Percentiles rank a stretch among this genome's conserved stretches.
phyloP scores from a whole-genome alignment of 2,888 invertebrate genomes.

The Yponomeuta sedellus region DNA sequence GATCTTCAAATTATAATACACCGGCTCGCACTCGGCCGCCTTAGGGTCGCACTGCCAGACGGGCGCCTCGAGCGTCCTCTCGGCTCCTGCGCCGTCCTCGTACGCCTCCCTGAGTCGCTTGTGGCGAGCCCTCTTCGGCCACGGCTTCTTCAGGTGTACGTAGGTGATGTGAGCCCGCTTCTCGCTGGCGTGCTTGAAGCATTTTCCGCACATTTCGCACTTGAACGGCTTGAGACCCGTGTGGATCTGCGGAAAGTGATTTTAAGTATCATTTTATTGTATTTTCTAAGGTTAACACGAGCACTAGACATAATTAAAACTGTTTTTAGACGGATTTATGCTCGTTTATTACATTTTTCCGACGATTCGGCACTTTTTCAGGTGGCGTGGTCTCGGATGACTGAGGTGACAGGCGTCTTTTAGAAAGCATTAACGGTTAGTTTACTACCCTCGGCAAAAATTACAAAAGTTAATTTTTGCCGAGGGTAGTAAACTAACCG shows the following conservation, averaged over 20 bases:
- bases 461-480: too few species aligned
- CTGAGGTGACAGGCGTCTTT: too few species aligned
- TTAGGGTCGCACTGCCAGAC: constrained; percentile 29
- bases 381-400: too few species aligned
- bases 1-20: constrained; percentile 53
- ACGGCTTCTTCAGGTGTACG: constrained; percentile 66
- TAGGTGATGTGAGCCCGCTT: constrained; percentile 59
- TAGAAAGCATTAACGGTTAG: too few species aligned
- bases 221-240: constrained; percentile 58
- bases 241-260: constrained; percentile 46
- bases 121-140: constrained; percentile 56
- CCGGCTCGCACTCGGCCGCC: constrained; percentile 36
- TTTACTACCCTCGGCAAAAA: too few species aligned
- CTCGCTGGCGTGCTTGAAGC: constrained; percentile 61
- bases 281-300: too few species aligned
- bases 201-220: constrained; percentile 63
- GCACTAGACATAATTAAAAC: too few species aligned
- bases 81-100: not conserved
- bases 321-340: too few species aligned
- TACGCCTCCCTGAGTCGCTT: constrained; percentile 37
- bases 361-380: too few species aligned
- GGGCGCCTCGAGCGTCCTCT: not conserved
- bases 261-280: not conserved
- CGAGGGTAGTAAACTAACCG: too few species aligned
- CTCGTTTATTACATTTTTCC: too few species aligned